Evolutionary conservation across 2,888 invertebrate species (phyloP).

Genomic region (Xylota sylvarum): DNA sequence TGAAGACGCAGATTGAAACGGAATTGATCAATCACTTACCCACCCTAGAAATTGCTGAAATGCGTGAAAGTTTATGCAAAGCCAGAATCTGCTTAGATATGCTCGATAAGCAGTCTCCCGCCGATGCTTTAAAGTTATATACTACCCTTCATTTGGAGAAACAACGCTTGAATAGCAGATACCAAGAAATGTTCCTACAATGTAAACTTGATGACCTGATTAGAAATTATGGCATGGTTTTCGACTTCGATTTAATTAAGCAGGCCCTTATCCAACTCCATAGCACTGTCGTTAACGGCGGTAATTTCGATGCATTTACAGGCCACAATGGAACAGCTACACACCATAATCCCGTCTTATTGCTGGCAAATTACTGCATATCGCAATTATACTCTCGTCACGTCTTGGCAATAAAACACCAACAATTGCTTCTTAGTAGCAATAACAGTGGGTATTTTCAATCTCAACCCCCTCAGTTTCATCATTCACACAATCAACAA

Average conservation of each 20-base stretch:
- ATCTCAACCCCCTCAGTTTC: constrained; percentile 79
- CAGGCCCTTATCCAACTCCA: constrained; percentile 89
- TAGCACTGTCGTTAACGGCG: constrained; percentile 79
- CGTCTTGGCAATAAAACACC: constrained; percentile 84
- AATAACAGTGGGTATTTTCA: constrained; percentile 81
- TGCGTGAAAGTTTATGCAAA: constrained; percentile 88
- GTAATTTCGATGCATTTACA: constrained; percentile 72
- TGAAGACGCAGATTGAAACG: constrained; percentile 91
- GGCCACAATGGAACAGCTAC: constrained; percentile 51
- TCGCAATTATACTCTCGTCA: constrained; percentile 89
- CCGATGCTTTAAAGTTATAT: constrained; percentile 88
- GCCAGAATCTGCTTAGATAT: constrained; percentile 87
- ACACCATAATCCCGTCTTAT: constrained; percentile 89
- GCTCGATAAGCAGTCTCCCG: constrained; percentile 86
- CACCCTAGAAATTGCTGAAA: constrained; percentile 88
- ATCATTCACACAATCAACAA: constrained; percentile 82
- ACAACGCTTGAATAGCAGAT: constrained; percentile 88
- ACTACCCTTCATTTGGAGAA: constrained; percentile 88
- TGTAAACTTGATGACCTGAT: constrained; percentile 90
- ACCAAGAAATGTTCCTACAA: constrained; percentile 90
- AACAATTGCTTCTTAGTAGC: constrained; percentile 86
- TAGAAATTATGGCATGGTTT: constrained; percentile 88
- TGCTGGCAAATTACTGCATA: constrained; percentile 92
- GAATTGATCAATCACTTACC: constrained; percentile 89
- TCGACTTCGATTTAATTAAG: constrained; percentile 89